These are phyloP conservation scores for Anarsia innoxiella DNA, from an alignment of 2,888 invertebrate species.

Conservation along the genomic window DNA sequence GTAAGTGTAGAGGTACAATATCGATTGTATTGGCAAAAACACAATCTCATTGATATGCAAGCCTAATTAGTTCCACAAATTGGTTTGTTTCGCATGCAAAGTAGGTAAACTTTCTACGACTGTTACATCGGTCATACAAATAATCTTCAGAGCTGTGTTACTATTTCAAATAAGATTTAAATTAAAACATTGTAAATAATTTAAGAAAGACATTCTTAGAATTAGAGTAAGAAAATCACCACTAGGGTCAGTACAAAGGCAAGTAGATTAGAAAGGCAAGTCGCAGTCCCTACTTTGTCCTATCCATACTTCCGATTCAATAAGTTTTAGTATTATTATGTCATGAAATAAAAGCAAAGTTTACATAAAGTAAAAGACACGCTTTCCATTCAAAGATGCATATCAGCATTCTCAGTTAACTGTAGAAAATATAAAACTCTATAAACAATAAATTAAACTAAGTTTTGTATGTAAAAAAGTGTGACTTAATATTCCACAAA, in stretches of 20 bases:
- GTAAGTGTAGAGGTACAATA: no score
- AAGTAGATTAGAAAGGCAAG: constrained; percentile 62
- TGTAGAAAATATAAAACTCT: constrained; percentile 23
- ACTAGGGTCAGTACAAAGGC: constrained; percentile 49
- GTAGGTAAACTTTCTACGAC: constrained; percentile 6
- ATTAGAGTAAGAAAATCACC: no score
- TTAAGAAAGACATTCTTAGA: constrained; percentile 30
- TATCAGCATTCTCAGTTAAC: constrained; percentile 45
- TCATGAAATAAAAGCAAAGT: constrained; percentile 50
- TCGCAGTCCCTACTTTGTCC: constrained; percentile 47
- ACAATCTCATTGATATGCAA: constrained; percentile 43
- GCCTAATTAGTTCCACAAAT: constrained; percentile 23
- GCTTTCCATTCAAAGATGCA: constrained; percentile 41
- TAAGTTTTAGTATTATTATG: constrained; percentile 44
- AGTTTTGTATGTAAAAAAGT: constrained; percentile 39
- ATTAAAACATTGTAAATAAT: constrained; percentile 34
- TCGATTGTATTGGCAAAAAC: no score
- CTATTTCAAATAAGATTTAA: constrained; percentile 33
- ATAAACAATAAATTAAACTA: constrained; percentile 42
- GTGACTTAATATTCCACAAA: constrained; percentile 47
- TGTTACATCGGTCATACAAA: constrained; percentile 19
- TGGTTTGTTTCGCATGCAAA: constrained; percentile 14
- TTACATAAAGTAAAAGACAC: constrained; percentile 34
- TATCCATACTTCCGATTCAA: constrained; percentile 31
- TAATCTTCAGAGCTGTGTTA: constrained; percentile 30